Percentiles rank a stretch among this genome's conserved stretches.
phyloP scores from a whole-genome alignment of 2,797 vertebrate genomes.

The Netta rufina region DNA sequence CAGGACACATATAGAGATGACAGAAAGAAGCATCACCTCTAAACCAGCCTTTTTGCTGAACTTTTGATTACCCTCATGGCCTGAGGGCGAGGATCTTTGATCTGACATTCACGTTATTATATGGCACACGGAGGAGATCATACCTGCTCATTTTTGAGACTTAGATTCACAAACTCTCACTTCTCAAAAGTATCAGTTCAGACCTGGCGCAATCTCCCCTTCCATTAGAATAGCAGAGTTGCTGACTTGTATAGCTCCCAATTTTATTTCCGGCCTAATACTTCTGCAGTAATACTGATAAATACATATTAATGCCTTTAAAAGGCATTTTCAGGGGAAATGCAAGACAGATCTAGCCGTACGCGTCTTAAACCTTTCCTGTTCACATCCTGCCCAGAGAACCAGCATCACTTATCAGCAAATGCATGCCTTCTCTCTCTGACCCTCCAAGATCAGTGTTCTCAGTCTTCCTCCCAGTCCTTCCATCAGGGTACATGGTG shows the following conservation, averaged over 20 bases:
- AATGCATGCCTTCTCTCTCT: not conserved
- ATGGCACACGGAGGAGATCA: not conserved
- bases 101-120: not conserved
- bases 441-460: not conserved
- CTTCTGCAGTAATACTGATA: not conserved
- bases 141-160: not conserved
- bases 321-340: not conserved
- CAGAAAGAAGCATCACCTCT: not conserved
- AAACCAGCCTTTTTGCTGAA: not conserved
- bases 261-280: not conserved
- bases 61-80: not conserved
- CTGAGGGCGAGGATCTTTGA: not conserved
- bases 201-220: not conserved
- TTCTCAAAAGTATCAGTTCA: not conserved
- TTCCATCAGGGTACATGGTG: conserved; percentile 44
- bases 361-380: not conserved
- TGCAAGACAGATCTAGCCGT: not conserved
- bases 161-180: not conserved
- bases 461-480: conserved; percentile 26
- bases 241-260: not conserved
- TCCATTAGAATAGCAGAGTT: not conserved
- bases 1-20: rapidly evolving
- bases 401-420: not conserved
- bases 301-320: not conserved
- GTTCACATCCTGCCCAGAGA: not conserved